Evolutionary conservation across 2,797 vertebrate genomes (phyloP), one percentile per base, ranked within the genome.

Genomic region (Spinibarbus caldwelli): DNA sequence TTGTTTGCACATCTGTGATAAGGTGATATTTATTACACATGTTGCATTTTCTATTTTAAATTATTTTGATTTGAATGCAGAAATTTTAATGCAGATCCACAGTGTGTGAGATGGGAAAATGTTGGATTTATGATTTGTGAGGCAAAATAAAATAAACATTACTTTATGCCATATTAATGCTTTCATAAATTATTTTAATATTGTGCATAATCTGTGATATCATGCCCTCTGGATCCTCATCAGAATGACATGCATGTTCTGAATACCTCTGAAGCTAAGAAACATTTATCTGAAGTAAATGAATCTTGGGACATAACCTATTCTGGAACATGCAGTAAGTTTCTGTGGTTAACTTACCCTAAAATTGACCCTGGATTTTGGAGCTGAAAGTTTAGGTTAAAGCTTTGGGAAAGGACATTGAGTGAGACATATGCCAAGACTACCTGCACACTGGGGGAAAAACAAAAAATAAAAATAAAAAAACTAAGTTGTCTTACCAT

Each of bases 361-460:
- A 52, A 57, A 57, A 54, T 7, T 54, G 23, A 54, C 2, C 49
- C 19, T 57, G 54, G 23, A n/a, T 57, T 57, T 57, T 52, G 23
- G 10, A 59, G n/a, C 54, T 26, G 12, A 59, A 26, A n/a, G 23
- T n/a, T 57, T 57, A 23, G 52, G 54, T 26, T 59, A 59, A 59
- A 12, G n/a, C 57, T 26, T 29, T 59, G n/a, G 57, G n/a, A 11
- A 59, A 57, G 10, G 57, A 26, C 11, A 26, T 11, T 12, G 11
- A 59, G 5, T 15, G 49, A 21, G 17, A 54, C 19, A 54, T 7
- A n/a, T n/a, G n/a, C 3, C 6, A 54, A 23, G 49, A 47, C 45
- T 47, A 47, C 45, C 45, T 17, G 14, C 14, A 47, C 15, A 15
- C 88, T 83, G 66, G 85, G 26, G n/a, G n/a, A n/a, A n/a, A n/a